Percentiles rank a stretch among this genome's conserved stretches.
Conservation (phyloP, 2,113 vertebrate species). For the Clarias magur region DNA sequence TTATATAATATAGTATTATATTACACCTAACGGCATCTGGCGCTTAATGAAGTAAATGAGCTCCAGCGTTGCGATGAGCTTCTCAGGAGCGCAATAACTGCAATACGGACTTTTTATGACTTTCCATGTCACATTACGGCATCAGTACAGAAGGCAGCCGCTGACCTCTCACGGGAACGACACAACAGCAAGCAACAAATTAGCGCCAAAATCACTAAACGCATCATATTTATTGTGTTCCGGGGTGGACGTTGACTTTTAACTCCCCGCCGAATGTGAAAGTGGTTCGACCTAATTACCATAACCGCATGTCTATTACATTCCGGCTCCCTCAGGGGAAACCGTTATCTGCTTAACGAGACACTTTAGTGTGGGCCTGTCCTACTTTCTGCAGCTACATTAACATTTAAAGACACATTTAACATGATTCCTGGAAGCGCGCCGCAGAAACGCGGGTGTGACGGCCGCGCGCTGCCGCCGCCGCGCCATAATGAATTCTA, state of each 20-base stretch:
- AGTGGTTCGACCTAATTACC: background rate
- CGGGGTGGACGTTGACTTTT: background rate
- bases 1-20: background rate
- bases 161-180: background rate
- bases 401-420: conserved; percentile 51
- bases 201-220: background rate
- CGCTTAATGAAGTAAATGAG: background rate
- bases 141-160: no score
- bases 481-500: conserved; percentile 9
- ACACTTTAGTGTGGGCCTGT: conserved; percentile 35
- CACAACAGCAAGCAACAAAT: background rate
- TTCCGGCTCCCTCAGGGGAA: conserved; percentile 30
- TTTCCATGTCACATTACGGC: no score
- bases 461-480: background rate
- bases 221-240: background rate
- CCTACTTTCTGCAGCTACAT: conserved; percentile 41
- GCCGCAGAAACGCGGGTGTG: conserved; percentile 15
- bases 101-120: background rate
- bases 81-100: background rate
- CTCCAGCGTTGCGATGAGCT: background rate
- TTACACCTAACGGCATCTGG: background rate
- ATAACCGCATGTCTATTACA: conserved; percentile 19
- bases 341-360: conserved; percentile 21
- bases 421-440: conserved; percentile 28
- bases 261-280: background rate